A percentile compares a stretch with the other conserved stretches of the same genome.
Evolutionary conservation across 2,888 invertebrate species (phyloP).

Genomic region (Synergus japonicus): DNA sequence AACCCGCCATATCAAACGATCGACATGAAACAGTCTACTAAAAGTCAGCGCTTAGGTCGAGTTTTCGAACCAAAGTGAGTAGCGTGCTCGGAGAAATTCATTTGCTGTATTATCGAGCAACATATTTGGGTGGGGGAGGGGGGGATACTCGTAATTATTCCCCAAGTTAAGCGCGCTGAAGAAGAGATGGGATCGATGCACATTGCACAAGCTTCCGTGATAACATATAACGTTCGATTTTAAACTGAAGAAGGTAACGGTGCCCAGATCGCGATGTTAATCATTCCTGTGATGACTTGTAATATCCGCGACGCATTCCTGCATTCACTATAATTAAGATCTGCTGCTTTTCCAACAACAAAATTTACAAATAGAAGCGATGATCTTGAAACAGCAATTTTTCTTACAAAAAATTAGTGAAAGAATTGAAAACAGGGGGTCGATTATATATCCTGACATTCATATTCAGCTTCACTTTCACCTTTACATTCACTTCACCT

Average conservation of each 20-base stretch:
- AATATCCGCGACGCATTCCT: slow-evolving; percentile 35
- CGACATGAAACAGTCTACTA: slow-evolving; percentile 35
- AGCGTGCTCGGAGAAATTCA: slow-evolving; percentile 37
- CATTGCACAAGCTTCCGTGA: neutral
- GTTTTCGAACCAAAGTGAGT: slow-evolving; percentile 23
- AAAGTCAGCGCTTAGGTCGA: slow-evolving; percentile 21
- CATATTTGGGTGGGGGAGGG: neutral
- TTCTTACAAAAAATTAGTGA: no score
- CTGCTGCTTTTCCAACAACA: neutral
- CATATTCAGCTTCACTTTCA: no score
- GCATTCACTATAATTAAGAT: neutral
- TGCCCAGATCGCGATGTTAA: slow-evolving; percentile 23
- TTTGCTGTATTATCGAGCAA: slow-evolving; percentile 30
- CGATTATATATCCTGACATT: no score
- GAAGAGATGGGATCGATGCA: slow-evolving; percentile 27
- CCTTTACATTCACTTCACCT: no score
- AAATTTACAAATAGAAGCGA: neutral
- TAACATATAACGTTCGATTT: slow-evolving; percentile 25
- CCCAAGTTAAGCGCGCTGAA: neutral
- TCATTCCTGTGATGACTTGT: slow-evolving; percentile 17
- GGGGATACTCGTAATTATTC: neutral
- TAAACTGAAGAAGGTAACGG: slow-evolving; percentile 25
- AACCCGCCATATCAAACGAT: slow-evolving; percentile 39
- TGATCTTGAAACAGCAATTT: neutral
- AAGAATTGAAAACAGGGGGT: no score